These are phyloP conservation scores for Hydrotaea diabolus DNA, from an alignment of 2,888 invertebrate genomes.

Conservation along the genomic window DNA sequence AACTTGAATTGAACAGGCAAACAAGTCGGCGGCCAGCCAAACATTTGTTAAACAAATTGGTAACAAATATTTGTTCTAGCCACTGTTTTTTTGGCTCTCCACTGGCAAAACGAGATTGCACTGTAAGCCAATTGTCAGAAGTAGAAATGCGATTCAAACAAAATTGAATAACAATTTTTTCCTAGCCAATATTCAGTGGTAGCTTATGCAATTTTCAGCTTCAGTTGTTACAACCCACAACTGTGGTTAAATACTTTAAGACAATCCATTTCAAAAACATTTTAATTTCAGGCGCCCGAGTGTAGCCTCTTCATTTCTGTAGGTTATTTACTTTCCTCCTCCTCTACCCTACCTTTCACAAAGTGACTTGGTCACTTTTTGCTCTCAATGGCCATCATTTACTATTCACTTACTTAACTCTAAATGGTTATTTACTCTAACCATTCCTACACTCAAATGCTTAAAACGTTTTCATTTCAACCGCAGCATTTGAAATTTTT, in stretches of 20 bases:
- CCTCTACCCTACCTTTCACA: neutral
- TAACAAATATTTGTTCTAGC: conserved; percentile 48
- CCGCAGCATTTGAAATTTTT: too few species aligned
- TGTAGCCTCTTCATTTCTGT: too few species aligned
- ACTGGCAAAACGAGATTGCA: neutral
- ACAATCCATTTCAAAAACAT: too few species aligned
- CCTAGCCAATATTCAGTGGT: too few species aligned
- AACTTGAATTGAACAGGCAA: conserved; percentile 15
- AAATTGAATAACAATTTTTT: too few species aligned
- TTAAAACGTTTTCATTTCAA: too few species aligned
- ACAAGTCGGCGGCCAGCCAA: conserved; percentile 9
- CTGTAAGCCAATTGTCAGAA: neutral
- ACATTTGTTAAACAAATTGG: conserved; percentile 54
- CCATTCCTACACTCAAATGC: neutral
- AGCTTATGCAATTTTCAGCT: too few species aligned
- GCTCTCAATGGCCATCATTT: neutral
- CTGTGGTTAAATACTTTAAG: too few species aligned
- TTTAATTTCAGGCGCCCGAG: too few species aligned
- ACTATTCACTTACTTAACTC: neutral
- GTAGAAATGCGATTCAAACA: too few species aligned
- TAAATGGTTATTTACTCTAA: neutral
- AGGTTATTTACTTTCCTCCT: too few species aligned
- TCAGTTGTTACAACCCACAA: too few species aligned
- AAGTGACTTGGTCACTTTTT: neutral
- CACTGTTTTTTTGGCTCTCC: conserved; percentile 11